A percentile compares a stretch with the other conserved stretches of the same genome.
Conservation (phyloP, 1,140 invertebrate species). For the Bombus superbus region DNA sequence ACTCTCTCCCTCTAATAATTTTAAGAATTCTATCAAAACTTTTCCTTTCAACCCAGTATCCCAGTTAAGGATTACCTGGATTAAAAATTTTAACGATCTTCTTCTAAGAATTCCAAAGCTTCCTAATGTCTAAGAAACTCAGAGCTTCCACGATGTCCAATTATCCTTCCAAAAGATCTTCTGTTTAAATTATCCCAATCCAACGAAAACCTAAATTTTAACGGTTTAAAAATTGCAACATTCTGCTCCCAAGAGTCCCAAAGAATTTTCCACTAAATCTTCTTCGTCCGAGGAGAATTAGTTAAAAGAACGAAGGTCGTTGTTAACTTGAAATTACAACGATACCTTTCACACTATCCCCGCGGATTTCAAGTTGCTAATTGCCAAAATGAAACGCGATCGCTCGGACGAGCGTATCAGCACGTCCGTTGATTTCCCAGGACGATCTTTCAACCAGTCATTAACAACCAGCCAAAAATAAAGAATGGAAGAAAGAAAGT, state of each 20-base stretch:
- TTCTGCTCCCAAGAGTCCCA: too few relatives aligned
- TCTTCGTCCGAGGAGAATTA: not conserved
- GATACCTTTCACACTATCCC: slow-evolving; percentile 13
- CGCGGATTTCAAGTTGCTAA: slow-evolving; percentile 34
- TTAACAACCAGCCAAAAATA: slow-evolving; percentile 38
- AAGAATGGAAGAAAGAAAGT: slow-evolving; percentile 24
- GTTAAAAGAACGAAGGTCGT: not conserved
- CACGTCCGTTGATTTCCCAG: slow-evolving; percentile 59
- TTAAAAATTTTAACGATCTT: not conserved
- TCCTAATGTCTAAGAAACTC: not conserved
- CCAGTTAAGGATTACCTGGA: not conserved
- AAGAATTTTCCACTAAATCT: not conserved
- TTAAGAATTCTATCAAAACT: not conserved
- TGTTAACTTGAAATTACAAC: slow-evolving; percentile 60
- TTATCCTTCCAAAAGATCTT: not conserved
- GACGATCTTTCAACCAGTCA: slow-evolving; percentile 57
- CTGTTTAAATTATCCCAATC: not conserved
- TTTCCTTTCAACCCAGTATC: not conserved
- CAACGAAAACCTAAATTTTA: not conserved
- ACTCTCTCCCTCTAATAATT: not conserved
- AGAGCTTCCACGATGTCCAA: not conserved
- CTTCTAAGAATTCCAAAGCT: not conserved
- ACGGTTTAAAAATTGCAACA: not conserved
- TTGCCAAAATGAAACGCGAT: slow-evolving; percentile 56
- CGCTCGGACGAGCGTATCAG: not conserved